Base-by-base conservation (phyloP, 2,888 invertebrate species). In the Rambutsinella grinnellia region DNA sequence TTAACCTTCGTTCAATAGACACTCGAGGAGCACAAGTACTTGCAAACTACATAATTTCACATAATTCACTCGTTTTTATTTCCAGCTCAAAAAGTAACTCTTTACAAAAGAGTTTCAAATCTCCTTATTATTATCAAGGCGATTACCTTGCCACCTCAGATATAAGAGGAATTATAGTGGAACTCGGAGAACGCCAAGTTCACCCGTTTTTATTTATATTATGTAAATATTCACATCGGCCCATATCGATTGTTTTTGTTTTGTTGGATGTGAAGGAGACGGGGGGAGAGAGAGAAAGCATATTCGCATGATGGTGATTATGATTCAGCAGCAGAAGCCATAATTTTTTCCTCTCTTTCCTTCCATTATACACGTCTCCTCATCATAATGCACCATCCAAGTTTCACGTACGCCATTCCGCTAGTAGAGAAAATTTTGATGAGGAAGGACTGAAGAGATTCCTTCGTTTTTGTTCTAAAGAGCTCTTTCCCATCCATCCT, bases 401-500 rank as follows among this genome's bases (percentile, higher is more conserved):
- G 36, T 36, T 13, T 36, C n/a, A n/a, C n/a, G n/a, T n/a, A n/a
- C n/a, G 36, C 36, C 36, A 36, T 13, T 36, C 36, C 36, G 36
- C 13, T 13, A 8, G 36, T n/a, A n/a, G n/a, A n/a, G n/a, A n/a
- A n/a, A 36, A 13, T 36, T 36, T 36, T 36, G 36, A 36, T 36
- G 36, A 36, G 36, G 5, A 36, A 36, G 13, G 13, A 5, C 6
- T 36, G 36, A 36, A 36, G n/a, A n/a, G 36, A 36, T 36, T 63
- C 49, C 51, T 63, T 63, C 63, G 46, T 61, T 44, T 36, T 36
- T 36, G 36, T 36, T 36, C 6, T 36, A 13, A 36, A 36, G 36
- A 36, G 36, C 36, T 13, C 36, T 36, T 36, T 49, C 51, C 19
- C 47, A 19, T 21, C 17, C 28, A 61, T 44, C 28, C 61, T 46